Percentiles rank a stretch among this genome's conserved stretches.
These are phyloP conservation scores for Andrena bucephala DNA, from an alignment of 2,888 invertebrate genomes.

Conservation along the genomic window DNA sequence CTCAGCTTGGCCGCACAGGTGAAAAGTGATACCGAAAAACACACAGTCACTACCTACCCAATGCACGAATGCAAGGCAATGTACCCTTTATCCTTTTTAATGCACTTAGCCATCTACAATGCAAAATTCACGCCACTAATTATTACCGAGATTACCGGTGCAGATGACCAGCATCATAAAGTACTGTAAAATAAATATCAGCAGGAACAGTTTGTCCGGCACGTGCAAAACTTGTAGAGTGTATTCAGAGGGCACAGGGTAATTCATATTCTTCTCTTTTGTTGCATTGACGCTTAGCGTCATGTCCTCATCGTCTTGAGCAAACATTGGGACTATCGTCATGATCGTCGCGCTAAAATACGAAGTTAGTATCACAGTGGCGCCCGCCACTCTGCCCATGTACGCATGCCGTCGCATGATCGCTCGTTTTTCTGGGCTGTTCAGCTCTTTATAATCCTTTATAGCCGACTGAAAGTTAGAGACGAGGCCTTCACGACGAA, in stretches of 20 bases:
- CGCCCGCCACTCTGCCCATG: not conserved
- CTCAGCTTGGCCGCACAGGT: constrained; percentile 79
- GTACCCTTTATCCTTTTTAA: not conserved
- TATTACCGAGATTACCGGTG: constrained; percentile 14
- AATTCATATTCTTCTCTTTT: not conserved
- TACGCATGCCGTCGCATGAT: constrained; percentile 18
- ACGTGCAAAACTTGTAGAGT: not conserved
- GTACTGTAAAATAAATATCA: constrained; percentile 7
- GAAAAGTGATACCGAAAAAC: constrained; percentile 76
- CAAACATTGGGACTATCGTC: not conserved
- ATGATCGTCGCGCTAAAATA: not conserved
- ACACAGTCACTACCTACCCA: constrained; percentile 73
- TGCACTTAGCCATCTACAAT: not conserved
- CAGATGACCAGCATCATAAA: not conserved
- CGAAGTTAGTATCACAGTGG: not conserved
- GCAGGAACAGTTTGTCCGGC: not conserved
- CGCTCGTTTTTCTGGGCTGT: not conserved
- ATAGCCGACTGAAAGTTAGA: constrained; percentile 2
- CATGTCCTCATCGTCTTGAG: not conserved
- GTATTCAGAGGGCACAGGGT: constrained; percentile 7
- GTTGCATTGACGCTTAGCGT: not conserved
- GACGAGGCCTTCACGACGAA: not conserved
- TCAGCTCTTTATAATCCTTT: constrained; percentile 8
- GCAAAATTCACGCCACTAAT: not conserved
- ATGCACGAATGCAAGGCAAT: not conserved